Conservation (phyloP, 2,797 vertebrate species). For the Gouania willdenowi region DNA sequence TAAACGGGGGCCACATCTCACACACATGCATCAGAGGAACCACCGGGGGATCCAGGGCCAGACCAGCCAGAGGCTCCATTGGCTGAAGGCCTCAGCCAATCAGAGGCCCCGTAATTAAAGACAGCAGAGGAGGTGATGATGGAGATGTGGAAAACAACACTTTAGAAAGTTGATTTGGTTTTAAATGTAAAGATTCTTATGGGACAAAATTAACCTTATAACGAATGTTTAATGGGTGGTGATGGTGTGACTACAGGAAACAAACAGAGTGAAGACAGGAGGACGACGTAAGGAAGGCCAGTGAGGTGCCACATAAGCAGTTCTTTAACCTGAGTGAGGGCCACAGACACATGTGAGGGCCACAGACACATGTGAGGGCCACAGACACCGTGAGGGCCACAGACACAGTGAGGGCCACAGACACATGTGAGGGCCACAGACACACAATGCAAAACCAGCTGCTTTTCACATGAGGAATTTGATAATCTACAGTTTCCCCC, state of each 20-base stretch:
- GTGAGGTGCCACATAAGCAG: slow-evolving; percentile 62
- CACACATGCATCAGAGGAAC: slow-evolving; percentile 7
- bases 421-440: slow-evolving; percentile 13
- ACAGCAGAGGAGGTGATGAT: slow-evolving; percentile 23
- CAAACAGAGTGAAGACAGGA: background rate
- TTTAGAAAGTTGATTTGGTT: background rate
- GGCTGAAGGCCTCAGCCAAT: slow-evolving; percentile 52
- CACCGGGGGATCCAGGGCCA: slow-evolving; percentile 42
- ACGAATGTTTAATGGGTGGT: background rate
- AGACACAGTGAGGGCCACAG: slow-evolving; percentile 16
- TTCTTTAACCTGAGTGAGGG: slow-evolving; percentile 40
- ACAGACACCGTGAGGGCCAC: background rate
- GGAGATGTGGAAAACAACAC: slow-evolving; percentile 35
- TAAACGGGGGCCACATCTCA: slow-evolving; percentile 38
- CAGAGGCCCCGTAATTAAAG: slow-evolving; percentile 48
- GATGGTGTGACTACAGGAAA: no score
- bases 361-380: slow-evolving; percentile 34
- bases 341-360: slow-evolving; percentile 36
- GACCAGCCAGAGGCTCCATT: slow-evolving; percentile 28
- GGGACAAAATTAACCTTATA: background rate
- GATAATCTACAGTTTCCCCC: slow-evolving; percentile 65
- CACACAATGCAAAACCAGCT: slow-evolving; percentile 45
- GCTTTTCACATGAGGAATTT: slow-evolving; percentile 67
- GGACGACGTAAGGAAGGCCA: slow-evolving; percentile 11
- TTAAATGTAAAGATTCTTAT: background rate